These are phyloP conservation scores for Electrophaes corylata DNA, from an alignment of 2,888 invertebrate species.

Conservation along the genomic window DNA sequence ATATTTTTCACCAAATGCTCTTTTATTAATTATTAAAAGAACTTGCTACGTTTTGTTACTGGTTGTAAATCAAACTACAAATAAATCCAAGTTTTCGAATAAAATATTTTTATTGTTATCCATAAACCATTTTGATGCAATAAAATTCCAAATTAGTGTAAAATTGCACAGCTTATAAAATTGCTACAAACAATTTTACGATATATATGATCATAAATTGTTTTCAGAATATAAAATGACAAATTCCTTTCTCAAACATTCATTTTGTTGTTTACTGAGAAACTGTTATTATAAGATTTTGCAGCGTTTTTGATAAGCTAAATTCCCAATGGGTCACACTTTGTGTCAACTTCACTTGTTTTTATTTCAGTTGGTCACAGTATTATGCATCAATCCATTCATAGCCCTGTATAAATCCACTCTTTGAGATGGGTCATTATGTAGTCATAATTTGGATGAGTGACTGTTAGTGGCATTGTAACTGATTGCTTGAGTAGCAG, in stretches of 20 bases:
- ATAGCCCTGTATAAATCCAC: too few relatives aligned
- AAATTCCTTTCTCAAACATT: too few relatives aligned
- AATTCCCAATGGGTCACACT: too few relatives aligned
- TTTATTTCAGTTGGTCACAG: too few relatives aligned
- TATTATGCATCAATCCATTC: too few relatives aligned
- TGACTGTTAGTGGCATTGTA: neutral
- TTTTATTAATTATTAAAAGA: neutral
- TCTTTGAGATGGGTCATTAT: too few relatives aligned
- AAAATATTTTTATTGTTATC: constrained; percentile 17
- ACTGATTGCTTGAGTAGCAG: neutral
- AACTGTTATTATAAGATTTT: too few relatives aligned
- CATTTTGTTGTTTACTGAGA: too few relatives aligned
- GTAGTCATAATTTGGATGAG: neutral
- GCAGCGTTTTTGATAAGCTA: too few relatives aligned
- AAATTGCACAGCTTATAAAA: neutral
- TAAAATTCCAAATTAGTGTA: constrained; percentile 6
- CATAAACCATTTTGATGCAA: neutral
- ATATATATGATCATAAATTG: neutral
- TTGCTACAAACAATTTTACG: neutral
- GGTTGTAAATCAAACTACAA: constrained; percentile 11
- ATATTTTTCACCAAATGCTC: neutral
- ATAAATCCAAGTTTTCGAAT: constrained; percentile 9
- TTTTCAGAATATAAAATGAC: too few relatives aligned
- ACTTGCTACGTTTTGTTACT: neutral
- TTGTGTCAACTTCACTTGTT: too few relatives aligned